Conservation (phyloP, 2,888 invertebrate species). For the Idaea straminata region DNA sequence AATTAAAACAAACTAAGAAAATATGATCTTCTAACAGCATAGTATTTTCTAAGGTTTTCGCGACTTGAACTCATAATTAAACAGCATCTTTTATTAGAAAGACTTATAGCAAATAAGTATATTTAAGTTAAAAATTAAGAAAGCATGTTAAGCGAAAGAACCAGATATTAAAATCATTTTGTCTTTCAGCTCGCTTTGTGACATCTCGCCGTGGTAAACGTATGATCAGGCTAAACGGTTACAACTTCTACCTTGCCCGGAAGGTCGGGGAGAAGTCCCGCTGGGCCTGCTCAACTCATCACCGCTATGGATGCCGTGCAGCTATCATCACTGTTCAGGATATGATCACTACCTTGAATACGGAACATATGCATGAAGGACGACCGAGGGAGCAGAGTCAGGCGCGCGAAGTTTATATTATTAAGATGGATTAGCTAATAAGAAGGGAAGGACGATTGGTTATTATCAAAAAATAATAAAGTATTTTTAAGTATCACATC, state of each 20-base stretch:
- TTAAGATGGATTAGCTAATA: neutral
- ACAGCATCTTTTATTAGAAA: too few relatives aligned
- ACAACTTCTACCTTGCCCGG: slow-evolving; percentile 43
- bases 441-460: neutral
- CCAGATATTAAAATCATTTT: neutral
- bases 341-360: slow-evolving; percentile 33
- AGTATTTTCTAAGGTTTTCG: too few relatives aligned
- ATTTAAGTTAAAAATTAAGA: too few relatives aligned
- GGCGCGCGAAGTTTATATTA: neutral
- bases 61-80: too few relatives aligned
- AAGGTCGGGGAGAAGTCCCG: slow-evolving; percentile 29
- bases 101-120: too few relatives aligned
- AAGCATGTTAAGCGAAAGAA: too few relatives aligned
- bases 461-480: neutral
- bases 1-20: too few relatives aligned
- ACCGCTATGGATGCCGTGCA: slow-evolving; percentile 44
- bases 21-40: too few relatives aligned
- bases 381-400: slow-evolving; percentile 3
- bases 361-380: slow-evolving; percentile 30
- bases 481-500: too few relatives aligned
- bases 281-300: slow-evolving; percentile 56
- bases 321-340: slow-evolving; percentile 43
- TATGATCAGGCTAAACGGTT: slow-evolving; percentile 34
- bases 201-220: slow-evolving; percentile 34
- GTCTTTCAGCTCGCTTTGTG: slow-evolving; percentile 30